Conservation (phyloP, 2,113 vertebrate species). For the Macaca mulatta region DNA sequence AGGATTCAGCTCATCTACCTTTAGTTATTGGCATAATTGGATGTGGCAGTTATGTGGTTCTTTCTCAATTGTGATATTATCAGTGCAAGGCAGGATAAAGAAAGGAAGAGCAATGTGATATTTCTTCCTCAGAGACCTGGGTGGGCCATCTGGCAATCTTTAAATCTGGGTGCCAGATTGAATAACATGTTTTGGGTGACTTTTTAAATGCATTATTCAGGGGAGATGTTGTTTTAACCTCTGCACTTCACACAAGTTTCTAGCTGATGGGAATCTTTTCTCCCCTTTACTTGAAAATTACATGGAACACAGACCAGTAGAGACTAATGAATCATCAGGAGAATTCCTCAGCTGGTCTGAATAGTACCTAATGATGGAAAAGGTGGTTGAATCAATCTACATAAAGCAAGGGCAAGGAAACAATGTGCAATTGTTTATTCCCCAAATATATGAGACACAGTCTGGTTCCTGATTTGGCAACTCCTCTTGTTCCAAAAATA, state of each 20-base stretch:
- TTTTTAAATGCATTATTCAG: constrained; percentile 64
- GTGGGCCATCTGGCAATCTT: constrained; percentile 70
- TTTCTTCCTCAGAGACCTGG: constrained; percentile 54
- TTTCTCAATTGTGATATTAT: constrained; percentile 8
- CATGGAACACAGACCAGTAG: constrained; percentile 33
- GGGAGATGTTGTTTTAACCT: constrained; percentile 64
- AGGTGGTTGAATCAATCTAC: not conserved
- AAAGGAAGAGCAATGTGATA: not conserved
- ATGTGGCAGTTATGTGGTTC: not conserved
- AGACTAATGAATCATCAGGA: constrained; percentile 52
- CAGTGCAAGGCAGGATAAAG: not conserved
- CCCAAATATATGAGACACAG: not conserved
- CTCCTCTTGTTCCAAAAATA: not conserved
- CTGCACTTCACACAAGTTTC: constrained; percentile 25
- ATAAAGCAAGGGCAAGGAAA: not conserved
- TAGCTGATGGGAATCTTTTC: constrained; percentile 64
- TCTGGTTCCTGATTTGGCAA: not conserved
- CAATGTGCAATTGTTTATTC: not conserved
- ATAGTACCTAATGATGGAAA: not conserved
- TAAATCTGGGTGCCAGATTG: constrained; percentile 65
- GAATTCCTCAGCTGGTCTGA: constrained; percentile 22
- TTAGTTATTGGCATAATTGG: not conserved
- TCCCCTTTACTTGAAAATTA: constrained; percentile 52
- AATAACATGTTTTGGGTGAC: constrained; percentile 59
- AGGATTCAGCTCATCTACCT: not conserved